Conservation (phyloP, 2,113 vertebrate genomes). For the Ranitomeya variabilis region DNA sequence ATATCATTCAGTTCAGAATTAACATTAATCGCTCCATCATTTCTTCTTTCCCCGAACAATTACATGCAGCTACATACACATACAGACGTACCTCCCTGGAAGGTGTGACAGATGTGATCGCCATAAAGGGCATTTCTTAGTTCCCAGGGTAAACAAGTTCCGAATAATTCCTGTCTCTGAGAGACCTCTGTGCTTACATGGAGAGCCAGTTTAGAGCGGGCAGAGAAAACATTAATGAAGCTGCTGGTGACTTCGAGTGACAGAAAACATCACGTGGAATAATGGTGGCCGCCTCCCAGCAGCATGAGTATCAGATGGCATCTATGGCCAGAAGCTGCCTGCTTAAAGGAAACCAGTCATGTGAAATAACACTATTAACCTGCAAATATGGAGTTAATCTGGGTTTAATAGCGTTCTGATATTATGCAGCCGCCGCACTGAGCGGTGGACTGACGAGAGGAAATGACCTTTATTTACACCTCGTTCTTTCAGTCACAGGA, state of each 20-base stretch:
- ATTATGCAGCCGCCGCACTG: too few relatives aligned
- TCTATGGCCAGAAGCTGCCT: background rate
- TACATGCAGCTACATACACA: background rate
- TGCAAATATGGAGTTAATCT: too few relatives aligned
- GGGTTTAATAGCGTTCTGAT: too few relatives aligned
- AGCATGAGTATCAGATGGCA: conserved; percentile 24
- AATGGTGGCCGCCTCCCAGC: background rate
- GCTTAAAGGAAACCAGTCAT: background rate
- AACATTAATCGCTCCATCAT: background rate
- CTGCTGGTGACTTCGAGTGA: background rate
- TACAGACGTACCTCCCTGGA: conserved; percentile 79
- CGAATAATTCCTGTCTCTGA: conserved; percentile 56
- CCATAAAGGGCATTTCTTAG: conserved; percentile 71
- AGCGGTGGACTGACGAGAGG: too few relatives aligned
- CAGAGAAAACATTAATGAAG: conserved; percentile 53
- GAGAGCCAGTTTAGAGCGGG: conserved; percentile 56
- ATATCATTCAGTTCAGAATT: too few relatives aligned
- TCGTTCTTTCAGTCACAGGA: too few relatives aligned
- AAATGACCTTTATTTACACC: too few relatives aligned
- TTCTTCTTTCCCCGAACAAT: background rate
- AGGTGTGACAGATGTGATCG: conserved; percentile 76
- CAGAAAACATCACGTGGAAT: conserved; percentile 56
- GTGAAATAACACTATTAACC: too few relatives aligned
- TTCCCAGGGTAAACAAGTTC: conserved; percentile 55
- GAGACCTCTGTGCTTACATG: conserved; percentile 53